Base-by-base conservation (phyloP, 2,113 vertebrate species). In the human (Homo sapiens) region DNA sequence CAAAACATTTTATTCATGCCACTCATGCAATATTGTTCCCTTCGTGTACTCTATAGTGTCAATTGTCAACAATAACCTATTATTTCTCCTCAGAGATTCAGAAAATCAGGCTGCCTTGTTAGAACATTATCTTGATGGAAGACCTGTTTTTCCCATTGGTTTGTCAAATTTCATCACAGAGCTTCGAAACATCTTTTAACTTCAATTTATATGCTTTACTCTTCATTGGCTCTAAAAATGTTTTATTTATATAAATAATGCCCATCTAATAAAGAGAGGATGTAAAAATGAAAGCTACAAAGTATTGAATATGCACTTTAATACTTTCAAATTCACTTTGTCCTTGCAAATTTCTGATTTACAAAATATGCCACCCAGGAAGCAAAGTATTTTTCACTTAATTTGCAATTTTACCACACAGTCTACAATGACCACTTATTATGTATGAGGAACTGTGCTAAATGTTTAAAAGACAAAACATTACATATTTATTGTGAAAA, bases 91-190 rank as follows among this genome's bases (percentile, higher is more conserved):
- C 9, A 93, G 75, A 94, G 43, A 90, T 55, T 86, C 25, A 73
- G 38, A 84, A 93, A 83, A 90, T 30, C 64, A 93, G 35, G 81
- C 22, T 80, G 8, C 43, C 52, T 55, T 75, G 16, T 30, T 88
- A 90, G 93, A 95, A 96, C 93, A 68, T 78, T 40, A 92, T 52
- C 50, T 72, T 72, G 22, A 94, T 90, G 86, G 57, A 87, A 90
- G 32, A 64, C 3, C 16, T 66, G 59, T 93, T 68, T 83, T 92
- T 82, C 30, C 87, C 20, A 66, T 38, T 79, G 40, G 57, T 84
- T 92, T 90, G 32, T 59, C 40, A 90, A 81, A 92, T 89, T 94
- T 89, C 32, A 94, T 48, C 48, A 78, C 6, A n/a, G 57, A n/a
- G 38, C 0, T 18, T 50, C 70, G 57, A 94, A 95, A 86, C 68